Conservation (phyloP, 2,113 vertebrate genomes). For the Bubo scandiacus region DNA sequence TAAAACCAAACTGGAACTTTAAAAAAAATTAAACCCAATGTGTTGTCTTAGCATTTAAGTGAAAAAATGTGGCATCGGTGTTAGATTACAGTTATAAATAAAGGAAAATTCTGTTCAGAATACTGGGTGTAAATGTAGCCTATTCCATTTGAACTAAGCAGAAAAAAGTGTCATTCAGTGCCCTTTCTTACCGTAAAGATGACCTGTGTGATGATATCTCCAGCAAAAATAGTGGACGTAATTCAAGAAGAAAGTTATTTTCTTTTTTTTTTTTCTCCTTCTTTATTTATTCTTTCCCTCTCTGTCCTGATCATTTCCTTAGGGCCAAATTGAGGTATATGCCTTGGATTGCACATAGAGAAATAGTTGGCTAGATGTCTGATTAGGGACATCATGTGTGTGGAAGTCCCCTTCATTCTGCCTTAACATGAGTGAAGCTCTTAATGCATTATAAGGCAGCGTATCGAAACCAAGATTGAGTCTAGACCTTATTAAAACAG, state of each 20-base stretch:
- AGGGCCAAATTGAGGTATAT: background rate
- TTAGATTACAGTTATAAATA: background rate
- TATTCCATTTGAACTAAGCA: background rate
- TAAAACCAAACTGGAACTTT: background rate
- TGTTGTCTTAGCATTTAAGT: background rate
- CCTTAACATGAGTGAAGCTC: background rate
- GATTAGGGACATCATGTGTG: background rate
- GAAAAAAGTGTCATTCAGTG: background rate
- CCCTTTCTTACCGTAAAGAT: background rate
- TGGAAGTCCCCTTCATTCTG: background rate
- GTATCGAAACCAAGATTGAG: background rate
- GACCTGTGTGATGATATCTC: background rate
- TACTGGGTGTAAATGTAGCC: background rate
- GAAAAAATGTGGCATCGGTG: background rate
- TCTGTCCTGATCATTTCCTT: background rate
- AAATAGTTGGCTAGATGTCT: background rate
- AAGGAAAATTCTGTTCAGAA: background rate
- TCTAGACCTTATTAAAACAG: background rate
- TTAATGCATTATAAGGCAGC: background rate
- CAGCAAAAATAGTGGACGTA: background rate
- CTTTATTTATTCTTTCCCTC: accelerated
- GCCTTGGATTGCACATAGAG: background rate
- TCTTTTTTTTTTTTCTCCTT: too few species aligned
- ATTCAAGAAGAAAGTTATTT: background rate
- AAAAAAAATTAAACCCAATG: background rate